Base-by-base conservation (phyloP, 2,797 vertebrate species). In the Muscicapa comitata region DNA sequence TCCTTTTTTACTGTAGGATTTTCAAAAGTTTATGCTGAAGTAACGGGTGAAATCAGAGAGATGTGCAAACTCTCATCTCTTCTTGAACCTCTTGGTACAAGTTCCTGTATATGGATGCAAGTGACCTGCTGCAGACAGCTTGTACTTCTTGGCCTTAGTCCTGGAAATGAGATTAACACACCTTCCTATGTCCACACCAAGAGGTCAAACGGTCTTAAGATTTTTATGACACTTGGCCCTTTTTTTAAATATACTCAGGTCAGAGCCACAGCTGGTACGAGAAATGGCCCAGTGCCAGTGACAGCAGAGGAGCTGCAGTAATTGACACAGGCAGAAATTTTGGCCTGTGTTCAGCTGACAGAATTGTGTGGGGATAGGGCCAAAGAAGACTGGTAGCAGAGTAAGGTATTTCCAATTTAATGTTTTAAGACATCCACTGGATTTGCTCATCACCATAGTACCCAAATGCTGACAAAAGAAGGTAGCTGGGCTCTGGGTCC, bases 141-240 rank as follows among this genome's bases (percentile, higher is more conserved):
- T 86, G 58, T 58, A 59, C 17, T 0, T 59, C 68, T 94, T 93
- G 88, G 82, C 77, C 67, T 63, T 86, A 55, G 59, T 74, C 82
- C 65, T 90, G 88, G 88, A 88, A 94, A 94, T 71, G 45, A 63
- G 77, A 85, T 96, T 93, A 91, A 62, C 24, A 28, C 38, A 54
- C 71, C 51, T 94, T 86, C 47, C 31, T 61, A 3, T 80, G 74
- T 82, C 84, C 53, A 80, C 59, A 82, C 67, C 40, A 86, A 58
- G 59, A 66, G 85, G 65, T 92, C 81, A 86, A 84, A 62, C 0
- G 12, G 4, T 57, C 11, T 24, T 88, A 80, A 71, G 87, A 33
- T 45, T 78, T 78, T 65, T 87, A 75, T 88, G 87, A 87, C 42
- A 24, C 33, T 90, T 90, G 80, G 74, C 83, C 77, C 47, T 95